Base-by-base conservation (phyloP, 92 coral and sea anemone genomes). In the Epizoanthus scotinus region DNA sequence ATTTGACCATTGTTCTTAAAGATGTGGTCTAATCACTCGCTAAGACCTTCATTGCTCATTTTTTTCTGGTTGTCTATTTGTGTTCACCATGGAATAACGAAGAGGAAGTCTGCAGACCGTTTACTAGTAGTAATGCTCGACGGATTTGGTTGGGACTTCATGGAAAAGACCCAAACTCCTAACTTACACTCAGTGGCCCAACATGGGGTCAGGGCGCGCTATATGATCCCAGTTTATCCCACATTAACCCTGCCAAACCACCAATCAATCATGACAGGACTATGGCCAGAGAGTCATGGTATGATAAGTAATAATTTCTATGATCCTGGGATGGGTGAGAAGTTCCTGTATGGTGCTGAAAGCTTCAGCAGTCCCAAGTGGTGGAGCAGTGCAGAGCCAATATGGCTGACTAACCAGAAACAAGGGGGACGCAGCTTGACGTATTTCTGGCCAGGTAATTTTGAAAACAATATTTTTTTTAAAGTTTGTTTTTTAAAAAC, bases 141-240 rank as follows among this genome's bases (percentile, higher is more conserved):
- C 59, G 87, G 87, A 22, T 84, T 84, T 47, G 83, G 87, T 7
- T 84, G 87, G 87, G 87, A 84, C 47, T 84, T 77, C 68, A 42
- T 84, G 83, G 38, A 29, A 29, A 84, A 84, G 75, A 65, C 82
- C 21, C 63, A 67, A 25, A 84, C 87, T 8, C 63, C 69, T 1
- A 77, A 81, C 22, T 56, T 84, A 56, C 18, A 81, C 25, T 22
- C 77, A 82, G 78, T 84, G 21, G 83, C 84, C 19, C 70, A 54
- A 15, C 59, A 78, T 17, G 87, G 87, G 19, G 83, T 78, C 9
- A 67, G 83, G 31, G 78, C 83, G 14, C 38, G 70, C 54, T 21
- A 68, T 29, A 70, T 84, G 63, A 28, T 77, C 20, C 79, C 79
- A 15, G 81, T 77, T 20, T 78, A 77, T 44, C 83, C 81, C 18